Evolutionary conservation across 1,140 invertebrate genomes (phyloP), one percentile per base, ranked within the genome.

Genomic region (Diabrotica virgifera): DNA sequence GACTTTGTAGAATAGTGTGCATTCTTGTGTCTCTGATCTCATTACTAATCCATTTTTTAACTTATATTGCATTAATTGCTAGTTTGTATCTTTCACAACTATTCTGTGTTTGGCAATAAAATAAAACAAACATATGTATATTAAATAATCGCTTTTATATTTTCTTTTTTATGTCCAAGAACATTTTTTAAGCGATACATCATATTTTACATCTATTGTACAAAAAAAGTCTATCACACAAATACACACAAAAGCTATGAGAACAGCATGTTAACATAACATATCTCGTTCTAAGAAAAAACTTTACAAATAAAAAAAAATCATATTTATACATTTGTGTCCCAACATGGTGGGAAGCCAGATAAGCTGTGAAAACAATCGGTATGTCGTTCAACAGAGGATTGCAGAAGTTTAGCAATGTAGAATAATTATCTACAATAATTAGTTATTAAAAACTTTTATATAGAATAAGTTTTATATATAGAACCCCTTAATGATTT

Each of bases 161-260:
- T 70, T 64, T 71, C 40, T 46, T 46, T 51, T 59, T 62, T 56
- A 62, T 51, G 37, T 51, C 52, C 52, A 64, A 64, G 63, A 72
- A 72, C 65, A 72, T 66, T 65, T 71, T 63, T 69, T 67, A 73
- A 75, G 70, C 72, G 64, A 69, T 75, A 75, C 72, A 70, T 72
- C 64, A 73, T 72, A 68, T 67, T 76, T 74, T 72, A 74, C 70
- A 72, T 56, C 72, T 75, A 77, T 77, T 68, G 73, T 78, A 78
- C 74, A 78, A 78, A 77, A 77, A 72, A 77, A 73, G 73, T 74
- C 73, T 78, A 78, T 78, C 76, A 78, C 76, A 78, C 74, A 75
- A 70, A 73, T 76, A 74, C 73, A 74, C 72, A 76, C 75, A 71
- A 75, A 75, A 75, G 74, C 73, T 72, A 72, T 62, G 67, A 70